Percentiles rank a stretch among this genome's conserved stretches.
phyloP scores from a whole-genome alignment of 2,797 vertebrate genomes.

The Sternotherus odoratus region DNA sequence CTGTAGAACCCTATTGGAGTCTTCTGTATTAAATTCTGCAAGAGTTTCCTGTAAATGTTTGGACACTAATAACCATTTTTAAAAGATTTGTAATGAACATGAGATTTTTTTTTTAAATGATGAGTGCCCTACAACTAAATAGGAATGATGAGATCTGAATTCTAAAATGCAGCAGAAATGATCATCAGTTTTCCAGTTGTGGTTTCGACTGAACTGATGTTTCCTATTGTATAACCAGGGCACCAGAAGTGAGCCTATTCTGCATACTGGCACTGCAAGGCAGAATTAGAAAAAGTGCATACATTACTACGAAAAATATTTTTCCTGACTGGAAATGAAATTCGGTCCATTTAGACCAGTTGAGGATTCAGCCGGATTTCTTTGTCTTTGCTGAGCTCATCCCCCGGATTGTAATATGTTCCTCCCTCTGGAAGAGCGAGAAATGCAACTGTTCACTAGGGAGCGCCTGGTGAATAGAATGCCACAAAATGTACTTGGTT shows the following conservation, averaged over 20 bases:
- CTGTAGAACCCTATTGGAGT: conserved; percentile 45
- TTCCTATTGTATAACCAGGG: conserved; percentile 26
- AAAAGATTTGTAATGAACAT: background rate
- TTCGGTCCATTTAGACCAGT: conserved; percentile 57
- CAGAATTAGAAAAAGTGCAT: conserved; percentile 25
- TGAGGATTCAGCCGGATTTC: conserved; percentile 60
- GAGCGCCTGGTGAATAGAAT: conserved; percentile 40
- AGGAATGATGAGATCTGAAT: background rate
- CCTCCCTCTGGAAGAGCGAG: background rate
- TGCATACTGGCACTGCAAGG: conserved; percentile 44
- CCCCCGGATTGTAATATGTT: conserved; percentile 25
- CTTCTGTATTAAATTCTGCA: conserved; percentile 49
- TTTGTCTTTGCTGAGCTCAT: conserved; percentile 58
- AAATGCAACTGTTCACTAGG: conserved; percentile 38
- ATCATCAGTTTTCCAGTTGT: conserved; percentile 33
- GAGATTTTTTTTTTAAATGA: conserved; percentile 37
- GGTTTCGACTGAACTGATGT: conserved; percentile 30
- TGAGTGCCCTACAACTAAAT: background rate
- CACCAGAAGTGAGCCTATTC: background rate
- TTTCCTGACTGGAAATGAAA: conserved; percentile 54
- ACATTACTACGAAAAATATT: background rate
- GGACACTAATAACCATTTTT: background rate
- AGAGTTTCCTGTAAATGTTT: conserved; percentile 50
- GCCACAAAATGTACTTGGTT: conserved; percentile 47
- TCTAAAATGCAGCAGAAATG: conserved; percentile 15